phyloP scores from a whole-genome alignment of 2,113 vertebrate genomes.

The Amazona guildingii region DNA sequence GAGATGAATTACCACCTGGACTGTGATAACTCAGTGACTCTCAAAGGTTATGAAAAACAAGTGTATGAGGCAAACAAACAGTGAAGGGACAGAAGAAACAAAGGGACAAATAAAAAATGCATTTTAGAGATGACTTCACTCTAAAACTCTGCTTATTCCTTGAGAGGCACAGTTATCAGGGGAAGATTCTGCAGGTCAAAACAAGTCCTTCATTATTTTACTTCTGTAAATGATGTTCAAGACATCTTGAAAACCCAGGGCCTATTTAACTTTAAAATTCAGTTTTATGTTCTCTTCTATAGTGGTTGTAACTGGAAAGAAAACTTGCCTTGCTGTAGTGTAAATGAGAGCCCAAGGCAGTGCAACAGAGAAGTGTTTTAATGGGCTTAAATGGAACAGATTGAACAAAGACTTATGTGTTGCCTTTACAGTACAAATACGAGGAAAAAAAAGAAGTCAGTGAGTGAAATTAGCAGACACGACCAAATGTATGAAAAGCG shows the following conservation, averaged over 20 bases:
- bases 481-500: background rate
- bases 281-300: background rate
- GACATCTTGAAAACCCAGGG: background rate
- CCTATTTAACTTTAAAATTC: background rate
- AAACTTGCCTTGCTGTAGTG: background rate
- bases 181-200: background rate
- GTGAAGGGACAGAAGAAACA: background rate
- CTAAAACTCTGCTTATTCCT: background rate
- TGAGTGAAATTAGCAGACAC: background rate
- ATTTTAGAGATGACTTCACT: background rate
- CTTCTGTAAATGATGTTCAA: background rate
- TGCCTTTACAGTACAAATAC: background rate
- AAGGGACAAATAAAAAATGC: background rate
- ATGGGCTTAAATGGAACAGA: background rate
- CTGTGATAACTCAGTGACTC: background rate
- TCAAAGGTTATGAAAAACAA: background rate
- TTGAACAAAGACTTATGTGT: background rate
- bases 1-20: background rate
- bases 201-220: background rate
- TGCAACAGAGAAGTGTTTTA: background rate
- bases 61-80: background rate
- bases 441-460: background rate
- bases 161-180: background rate
- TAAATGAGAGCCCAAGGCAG: background rate
- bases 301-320: background rate